These are phyloP conservation scores for Bubalus kerabau DNA, from an alignment of 2,113 vertebrate genomes.

Conservation along the genomic window DNA sequence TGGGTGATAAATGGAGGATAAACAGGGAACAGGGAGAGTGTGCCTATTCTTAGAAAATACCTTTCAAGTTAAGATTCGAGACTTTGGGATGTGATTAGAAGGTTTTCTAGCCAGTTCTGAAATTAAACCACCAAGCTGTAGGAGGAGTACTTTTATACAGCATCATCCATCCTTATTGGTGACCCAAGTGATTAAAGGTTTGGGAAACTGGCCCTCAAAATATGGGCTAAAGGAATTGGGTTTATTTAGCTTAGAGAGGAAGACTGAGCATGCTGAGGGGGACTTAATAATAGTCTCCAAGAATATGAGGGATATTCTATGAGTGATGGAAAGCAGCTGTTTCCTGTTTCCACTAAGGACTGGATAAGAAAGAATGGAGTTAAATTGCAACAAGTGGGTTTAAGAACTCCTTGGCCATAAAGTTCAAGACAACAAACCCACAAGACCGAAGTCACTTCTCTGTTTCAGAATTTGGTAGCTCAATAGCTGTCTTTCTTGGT, in stretches of 20 bases:
- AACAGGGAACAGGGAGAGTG: neutral
- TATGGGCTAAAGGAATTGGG: neutral
- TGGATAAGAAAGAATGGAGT: neutral
- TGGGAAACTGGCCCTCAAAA: conserved; percentile 36
- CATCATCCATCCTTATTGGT: neutral
- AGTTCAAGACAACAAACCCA: neutral
- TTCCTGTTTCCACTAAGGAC: conserved; percentile 24
- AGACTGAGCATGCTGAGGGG: neutral
- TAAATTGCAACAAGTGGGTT: neutral
- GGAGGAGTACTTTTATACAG: neutral
- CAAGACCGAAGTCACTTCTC: neutral
- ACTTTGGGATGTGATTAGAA: neutral
- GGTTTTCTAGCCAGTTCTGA: neutral
- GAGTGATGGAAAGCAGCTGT: conserved; percentile 42
- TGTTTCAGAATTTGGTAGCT: neutral
- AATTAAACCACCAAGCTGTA: neutral
- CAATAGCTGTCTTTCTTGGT: neutral
- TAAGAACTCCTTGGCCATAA: neutral
- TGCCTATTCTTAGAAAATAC: neutral
- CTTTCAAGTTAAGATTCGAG: neutral
- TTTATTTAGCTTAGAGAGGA: conserved; percentile 51
- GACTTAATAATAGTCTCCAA: conserved; percentile 35
- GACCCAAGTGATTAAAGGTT: conserved; percentile 33
- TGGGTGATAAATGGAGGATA: neutral
- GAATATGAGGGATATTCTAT: conserved; percentile 1